Conservation (phyloP, 2,797 vertebrate species). For the Sebastolobus altivelis region DNA sequence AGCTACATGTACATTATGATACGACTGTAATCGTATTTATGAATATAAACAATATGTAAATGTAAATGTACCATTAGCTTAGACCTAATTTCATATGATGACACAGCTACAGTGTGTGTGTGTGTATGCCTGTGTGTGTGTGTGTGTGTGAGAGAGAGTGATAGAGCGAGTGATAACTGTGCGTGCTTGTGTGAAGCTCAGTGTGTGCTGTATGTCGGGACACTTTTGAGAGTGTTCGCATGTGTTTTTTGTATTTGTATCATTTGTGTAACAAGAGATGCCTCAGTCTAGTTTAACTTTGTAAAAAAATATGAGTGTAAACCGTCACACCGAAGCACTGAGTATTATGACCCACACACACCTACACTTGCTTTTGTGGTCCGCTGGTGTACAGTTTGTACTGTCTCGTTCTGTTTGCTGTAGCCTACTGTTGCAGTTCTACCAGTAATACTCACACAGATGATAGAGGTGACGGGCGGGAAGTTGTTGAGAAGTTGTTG, state of each 20-base stretch:
- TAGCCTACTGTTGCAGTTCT: slow-evolving; percentile 61
- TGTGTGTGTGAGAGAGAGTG: slow-evolving; percentile 1
- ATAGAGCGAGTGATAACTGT: slow-evolving; percentile 29
- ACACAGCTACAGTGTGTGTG: slow-evolving; percentile 63
- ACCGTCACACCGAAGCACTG: slow-evolving; percentile 67
- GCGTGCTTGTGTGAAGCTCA: slow-evolving; percentile 42
- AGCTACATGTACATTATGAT: slow-evolving; percentile 80
- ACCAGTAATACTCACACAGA: slow-evolving; percentile 55
- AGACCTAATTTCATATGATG: slow-evolving; percentile 80
- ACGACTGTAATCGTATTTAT: slow-evolving; percentile 79
- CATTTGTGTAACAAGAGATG: slow-evolving; percentile 76
- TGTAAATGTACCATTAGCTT: slow-evolving; percentile 82
- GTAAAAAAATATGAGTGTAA: slow-evolving; percentile 58
- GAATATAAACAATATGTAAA: slow-evolving; percentile 75
- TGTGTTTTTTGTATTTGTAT: slow-evolving; percentile 77
- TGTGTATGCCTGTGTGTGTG: slow-evolving; percentile 22
- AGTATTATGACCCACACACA: slow-evolving; percentile 75
- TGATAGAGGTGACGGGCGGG: neutral
- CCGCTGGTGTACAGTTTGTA: slow-evolving; percentile 67
- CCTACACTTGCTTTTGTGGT: slow-evolving; percentile 73
- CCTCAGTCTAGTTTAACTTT: slow-evolving; percentile 76
- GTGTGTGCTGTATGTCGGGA: slow-evolving; percentile 43
- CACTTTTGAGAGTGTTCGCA: slow-evolving; percentile 52
- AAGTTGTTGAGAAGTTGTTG: slow-evolving; percentile 26
- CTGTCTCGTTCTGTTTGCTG: slow-evolving; percentile 64